Evolutionary conservation across 1,140 invertebrate species (phyloP).

Genomic region (Trissolcus basalis): DNA sequence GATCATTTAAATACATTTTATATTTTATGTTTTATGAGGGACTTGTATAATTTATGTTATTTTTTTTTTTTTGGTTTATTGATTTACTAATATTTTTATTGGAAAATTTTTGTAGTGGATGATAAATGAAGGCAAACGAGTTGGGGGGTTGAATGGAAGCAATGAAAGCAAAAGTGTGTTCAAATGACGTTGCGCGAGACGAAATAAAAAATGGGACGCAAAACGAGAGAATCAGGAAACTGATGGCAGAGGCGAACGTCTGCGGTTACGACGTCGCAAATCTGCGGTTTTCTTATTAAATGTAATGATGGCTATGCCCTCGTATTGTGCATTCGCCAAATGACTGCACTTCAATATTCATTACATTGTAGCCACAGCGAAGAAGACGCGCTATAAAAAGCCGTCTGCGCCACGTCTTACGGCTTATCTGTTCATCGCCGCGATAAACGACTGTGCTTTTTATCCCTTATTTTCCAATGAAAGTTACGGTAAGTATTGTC

Average conservation of each 20-base stretch:
- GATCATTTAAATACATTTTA: too few species aligned
- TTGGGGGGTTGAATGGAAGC: not conserved
- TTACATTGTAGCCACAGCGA: constrained; percentile 61
- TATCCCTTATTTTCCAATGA: constrained; percentile 63
- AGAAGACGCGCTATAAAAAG: constrained; percentile 68
- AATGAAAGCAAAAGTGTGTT: not conserved
- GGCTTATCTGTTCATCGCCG: constrained; percentile 65
- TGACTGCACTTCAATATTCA: constrained; percentile 68
- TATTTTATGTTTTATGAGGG: too few species aligned
- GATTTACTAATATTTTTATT: too few species aligned
- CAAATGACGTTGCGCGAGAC: not conserved
- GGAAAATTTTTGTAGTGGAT: too few species aligned
- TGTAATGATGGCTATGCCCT: constrained; percentile 71
- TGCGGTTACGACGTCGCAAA: constrained; percentile 62
- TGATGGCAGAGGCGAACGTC: constrained; percentile 42
- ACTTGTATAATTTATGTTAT: too few species aligned
- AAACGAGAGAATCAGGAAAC: constrained; percentile 51
- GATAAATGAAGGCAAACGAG: too few species aligned
- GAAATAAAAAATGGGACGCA: constrained; percentile 21
- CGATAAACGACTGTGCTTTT: constrained; percentile 49
- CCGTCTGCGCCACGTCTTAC: constrained; percentile 29
- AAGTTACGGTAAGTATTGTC: constrained; percentile 66
- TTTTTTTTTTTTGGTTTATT: too few species aligned
- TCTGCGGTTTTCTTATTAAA: constrained; percentile 75
- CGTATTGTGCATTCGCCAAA: constrained; percentile 68